Evolutionary conservation across 2,888 invertebrate genomes (phyloP), one percentile per base, ranked within the genome.

Genomic region (Oscheius sp.): DNA sequence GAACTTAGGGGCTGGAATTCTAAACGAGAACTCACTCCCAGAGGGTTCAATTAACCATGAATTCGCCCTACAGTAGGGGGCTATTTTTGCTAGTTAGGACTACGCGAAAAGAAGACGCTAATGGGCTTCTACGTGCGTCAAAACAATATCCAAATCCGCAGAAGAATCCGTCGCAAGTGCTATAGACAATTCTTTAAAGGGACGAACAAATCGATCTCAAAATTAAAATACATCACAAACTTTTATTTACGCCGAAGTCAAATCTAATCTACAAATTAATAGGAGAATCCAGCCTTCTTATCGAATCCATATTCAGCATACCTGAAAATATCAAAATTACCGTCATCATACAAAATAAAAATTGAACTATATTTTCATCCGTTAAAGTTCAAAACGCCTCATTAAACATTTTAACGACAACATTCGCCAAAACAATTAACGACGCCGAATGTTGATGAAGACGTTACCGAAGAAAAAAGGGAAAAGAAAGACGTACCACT

Each of bases 251-350:
- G 36, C 22, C 56, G 33, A 56, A 50, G 17, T 56, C 61, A 45
- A 61, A 44, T 45, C 66, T 66, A 66, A 41, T 56, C 64, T 64
- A 64, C 64, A 64, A n/a, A 5, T 78, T 70, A 80, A 70, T 62
- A 71, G 63, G 84, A 78, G 76, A 77, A 81, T 56, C 80, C 77
- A 57, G 78, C 75, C 70, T 82, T 80, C 75, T 85, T 85, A 77
- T 82, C 82, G 72, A 66, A 78, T 67, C 83, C 85, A 76, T 84
- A 85, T 33, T 80, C 78, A 70, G 80, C 81, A 78, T 83, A 85
- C 71, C 73, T 70, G 64, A 45, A 73, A 68, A 47, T 20, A 9
- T 20, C 6, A 32, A 6, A 33, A 54, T 54, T 30, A 30, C 36
- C 45, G 12, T n/a, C n/a, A n/a, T n/a, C n/a, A n/a, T n/a, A n/a